Percentiles rank a stretch among this genome's conserved stretches.
phyloP scores from a whole-genome alignment of 2,113 vertebrate species.

The Prolemur simus region DNA sequence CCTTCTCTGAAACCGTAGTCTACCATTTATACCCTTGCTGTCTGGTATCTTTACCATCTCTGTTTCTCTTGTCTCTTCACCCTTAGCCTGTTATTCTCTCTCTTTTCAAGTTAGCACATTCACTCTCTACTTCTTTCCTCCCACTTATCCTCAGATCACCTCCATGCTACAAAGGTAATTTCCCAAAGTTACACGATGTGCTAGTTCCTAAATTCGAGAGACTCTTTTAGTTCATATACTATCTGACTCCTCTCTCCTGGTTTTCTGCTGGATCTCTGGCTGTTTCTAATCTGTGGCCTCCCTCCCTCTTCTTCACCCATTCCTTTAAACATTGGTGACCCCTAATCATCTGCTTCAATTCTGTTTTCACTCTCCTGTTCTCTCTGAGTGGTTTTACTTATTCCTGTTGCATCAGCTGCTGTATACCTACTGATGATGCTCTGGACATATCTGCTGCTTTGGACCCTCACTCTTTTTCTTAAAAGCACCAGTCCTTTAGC shows the following conservation, averaged over 20 bases:
- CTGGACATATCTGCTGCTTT: not conserved
- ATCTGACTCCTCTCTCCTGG: not conserved
- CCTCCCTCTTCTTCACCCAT: not conserved
- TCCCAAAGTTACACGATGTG: not conserved
- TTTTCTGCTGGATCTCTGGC: not conserved
- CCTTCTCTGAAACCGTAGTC: not conserved
- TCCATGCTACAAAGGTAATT: constrained; percentile 27
- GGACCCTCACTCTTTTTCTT: not conserved
- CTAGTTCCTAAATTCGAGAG: constrained; percentile 1
- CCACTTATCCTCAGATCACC: constrained; percentile 48
- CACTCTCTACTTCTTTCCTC: not conserved
- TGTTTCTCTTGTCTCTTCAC: not conserved
- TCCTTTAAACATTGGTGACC: not conserved
- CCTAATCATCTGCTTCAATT: not conserved
- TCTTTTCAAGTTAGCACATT: constrained; percentile 18
- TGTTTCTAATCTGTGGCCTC: not conserved
- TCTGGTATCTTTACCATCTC: not conserved
- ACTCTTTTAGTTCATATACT: not conserved
- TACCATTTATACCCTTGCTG: not conserved
- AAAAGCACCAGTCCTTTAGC: not conserved
- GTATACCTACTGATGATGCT: not conserved
- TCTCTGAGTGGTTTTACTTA: not conserved
- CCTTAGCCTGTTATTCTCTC: not conserved
- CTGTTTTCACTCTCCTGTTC: not conserved
- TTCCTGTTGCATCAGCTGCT: not conserved